Conservation (phyloP, 2,797 vertebrate species). For the Poecile montanus region DNA sequence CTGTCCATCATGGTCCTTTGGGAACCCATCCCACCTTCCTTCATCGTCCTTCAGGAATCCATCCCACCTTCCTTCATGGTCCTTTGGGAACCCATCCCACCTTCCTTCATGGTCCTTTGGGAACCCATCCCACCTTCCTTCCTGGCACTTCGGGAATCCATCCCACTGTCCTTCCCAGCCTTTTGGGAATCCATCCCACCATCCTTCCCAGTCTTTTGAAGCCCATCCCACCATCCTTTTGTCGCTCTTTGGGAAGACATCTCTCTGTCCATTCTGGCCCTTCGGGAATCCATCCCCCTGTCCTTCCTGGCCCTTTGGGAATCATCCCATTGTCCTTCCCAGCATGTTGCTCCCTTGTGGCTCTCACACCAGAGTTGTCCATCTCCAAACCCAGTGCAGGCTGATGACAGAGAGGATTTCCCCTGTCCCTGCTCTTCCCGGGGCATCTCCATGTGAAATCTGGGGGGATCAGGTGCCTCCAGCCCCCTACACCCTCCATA, state of each 20-base stretch:
- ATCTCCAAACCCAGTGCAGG: neutral
- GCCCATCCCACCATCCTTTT: fast-evolving
- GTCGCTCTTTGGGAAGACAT: fast-evolving
- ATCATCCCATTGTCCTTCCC: neutral
- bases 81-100: neutral
- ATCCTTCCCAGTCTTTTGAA: fast-evolving
- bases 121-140: neutral
- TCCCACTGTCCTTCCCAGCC: fast-evolving
- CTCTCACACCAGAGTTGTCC: fast-evolving
- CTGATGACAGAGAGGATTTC: neutral
- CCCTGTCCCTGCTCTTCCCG: neutral
- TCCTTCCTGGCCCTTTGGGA: neutral
- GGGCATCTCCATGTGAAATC: neutral
- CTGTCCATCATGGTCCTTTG: fast-evolving
- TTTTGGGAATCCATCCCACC: fast-evolving
- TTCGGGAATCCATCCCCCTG: fast-evolving
- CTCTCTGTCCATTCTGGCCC: fast-evolving
- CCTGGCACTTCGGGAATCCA: fast-evolving
- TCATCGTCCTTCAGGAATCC: neutral
- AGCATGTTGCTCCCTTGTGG: fast-evolving
- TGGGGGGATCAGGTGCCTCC: fast-evolving
- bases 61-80: fast-evolving
- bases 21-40: too few relatives aligned
- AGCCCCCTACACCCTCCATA: fast-evolving
- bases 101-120: fast-evolving